phyloP scores from a whole-genome alignment of 2,113 vertebrate species.

The Eudorcas thomsonii region DNA sequence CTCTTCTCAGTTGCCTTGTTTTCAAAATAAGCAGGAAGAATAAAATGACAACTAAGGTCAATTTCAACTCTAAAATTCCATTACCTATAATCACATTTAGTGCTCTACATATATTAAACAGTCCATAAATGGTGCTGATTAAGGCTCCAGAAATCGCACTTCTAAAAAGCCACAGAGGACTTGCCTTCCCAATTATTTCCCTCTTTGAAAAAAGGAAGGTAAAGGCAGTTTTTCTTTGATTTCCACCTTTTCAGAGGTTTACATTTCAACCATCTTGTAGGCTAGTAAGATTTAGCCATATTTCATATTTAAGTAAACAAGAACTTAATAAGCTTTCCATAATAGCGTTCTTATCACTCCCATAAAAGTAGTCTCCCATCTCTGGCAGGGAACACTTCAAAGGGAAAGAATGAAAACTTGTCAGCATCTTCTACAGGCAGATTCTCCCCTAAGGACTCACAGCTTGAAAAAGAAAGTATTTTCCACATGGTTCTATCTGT shows the following conservation, averaged over 20 bases:
- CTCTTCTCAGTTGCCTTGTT: not conserved
- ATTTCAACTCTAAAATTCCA: not conserved
- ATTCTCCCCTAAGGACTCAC: not conserved
- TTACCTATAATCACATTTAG: not conserved
- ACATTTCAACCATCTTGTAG: not conserved
- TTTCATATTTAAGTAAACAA: not conserved
- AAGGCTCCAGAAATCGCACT: not conserved
- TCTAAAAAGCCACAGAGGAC: not conserved
- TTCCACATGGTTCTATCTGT: not conserved
- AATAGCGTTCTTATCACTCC: not conserved
- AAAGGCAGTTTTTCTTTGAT: slow-evolving; percentile 31
- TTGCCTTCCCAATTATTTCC: not conserved
- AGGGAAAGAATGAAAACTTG: not conserved
- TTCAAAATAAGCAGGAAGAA: not conserved
- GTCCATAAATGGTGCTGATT: not conserved
- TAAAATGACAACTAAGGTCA: not conserved
- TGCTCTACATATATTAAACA: not conserved
- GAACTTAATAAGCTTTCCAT: not conserved
- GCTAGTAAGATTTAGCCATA: not conserved
- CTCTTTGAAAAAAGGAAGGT: not conserved
- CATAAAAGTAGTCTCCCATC: not conserved
- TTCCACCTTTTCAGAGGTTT: not conserved
- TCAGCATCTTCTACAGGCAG: not conserved
- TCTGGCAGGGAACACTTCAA: not conserved
- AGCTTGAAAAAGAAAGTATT: not conserved